Evolutionary conservation across 2,113 vertebrate genomes (phyloP).

Genomic region (Cryptoleucopteryx plumbea): DNA sequence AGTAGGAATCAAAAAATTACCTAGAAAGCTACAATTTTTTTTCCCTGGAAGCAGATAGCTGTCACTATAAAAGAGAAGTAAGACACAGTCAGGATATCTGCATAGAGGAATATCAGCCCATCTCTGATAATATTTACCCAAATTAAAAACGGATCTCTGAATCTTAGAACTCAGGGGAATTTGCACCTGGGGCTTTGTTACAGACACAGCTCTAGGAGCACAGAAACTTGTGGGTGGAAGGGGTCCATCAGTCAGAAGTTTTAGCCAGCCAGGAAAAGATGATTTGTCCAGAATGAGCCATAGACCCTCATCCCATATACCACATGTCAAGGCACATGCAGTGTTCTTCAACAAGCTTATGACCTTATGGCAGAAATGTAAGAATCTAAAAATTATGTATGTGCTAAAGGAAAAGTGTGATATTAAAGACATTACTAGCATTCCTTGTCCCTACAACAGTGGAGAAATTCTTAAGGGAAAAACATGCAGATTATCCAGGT

Average conservation of each 20-base stretch:
- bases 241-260: background rate
- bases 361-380: background rate
- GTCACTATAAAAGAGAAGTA: background rate
- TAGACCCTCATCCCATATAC: background rate
- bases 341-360: background rate
- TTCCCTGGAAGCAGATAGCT: fast-evolving
- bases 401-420: background rate
- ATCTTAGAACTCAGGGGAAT: background rate
- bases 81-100: background rate
- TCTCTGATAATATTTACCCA: background rate
- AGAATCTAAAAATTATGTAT: background rate
- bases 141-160: background rate
- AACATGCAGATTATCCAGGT: background rate
- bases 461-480: background rate
- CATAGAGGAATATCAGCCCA: background rate
- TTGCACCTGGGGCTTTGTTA: background rate
- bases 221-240: background rate
- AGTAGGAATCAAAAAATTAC: background rate
- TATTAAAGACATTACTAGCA: background rate
- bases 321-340: background rate
- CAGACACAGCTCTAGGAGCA: background rate
- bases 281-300: background rate
- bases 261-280: background rate
- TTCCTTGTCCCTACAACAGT: background rate
- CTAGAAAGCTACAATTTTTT: background rate